A percentile compares a stretch with the other conserved stretches of the same genome.
phyloP scores from a whole-genome alignment of 2,888 invertebrate genomes.

The Cerastis rubricosa region DNA sequence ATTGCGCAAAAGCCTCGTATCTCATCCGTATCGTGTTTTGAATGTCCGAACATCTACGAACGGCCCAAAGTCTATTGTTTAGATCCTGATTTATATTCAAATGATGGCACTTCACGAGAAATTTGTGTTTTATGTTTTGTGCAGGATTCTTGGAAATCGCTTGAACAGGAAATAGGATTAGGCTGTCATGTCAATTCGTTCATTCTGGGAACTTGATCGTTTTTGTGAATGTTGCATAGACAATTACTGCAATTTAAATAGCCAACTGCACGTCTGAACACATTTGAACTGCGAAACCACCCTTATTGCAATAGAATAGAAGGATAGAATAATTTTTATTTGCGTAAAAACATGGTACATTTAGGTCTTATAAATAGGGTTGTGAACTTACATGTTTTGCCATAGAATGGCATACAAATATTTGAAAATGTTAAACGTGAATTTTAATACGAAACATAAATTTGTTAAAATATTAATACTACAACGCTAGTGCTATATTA shows the following conservation, averaged over 20 bases:
- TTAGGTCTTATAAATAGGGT: too few species aligned
- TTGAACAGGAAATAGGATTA: conserved; percentile 1
- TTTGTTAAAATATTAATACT: too few species aligned
- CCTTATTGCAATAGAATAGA: too few species aligned
- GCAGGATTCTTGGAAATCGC: conserved; percentile 13
- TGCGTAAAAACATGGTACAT: too few species aligned
- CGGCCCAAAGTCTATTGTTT: conserved; percentile 38
- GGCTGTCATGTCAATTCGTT: not conserved
- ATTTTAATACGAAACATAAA: too few species aligned
- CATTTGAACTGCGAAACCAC: not conserved
- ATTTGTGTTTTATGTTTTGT: conserved; percentile 15
- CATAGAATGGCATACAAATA: too few species aligned
- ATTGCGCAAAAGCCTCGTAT: conserved; percentile 33
- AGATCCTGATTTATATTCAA: conserved; percentile 48
- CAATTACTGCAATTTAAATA: not conserved
- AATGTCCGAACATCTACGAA: conserved; percentile 35
- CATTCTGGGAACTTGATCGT: not conserved
- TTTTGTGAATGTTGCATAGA: not conserved
- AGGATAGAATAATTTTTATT: too few species aligned
- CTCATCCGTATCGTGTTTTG: conserved; percentile 43
- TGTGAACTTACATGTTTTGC: too few species aligned
- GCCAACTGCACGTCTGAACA: not conserved
- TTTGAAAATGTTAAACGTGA: too few species aligned
- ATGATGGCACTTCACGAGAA: conserved; percentile 25
- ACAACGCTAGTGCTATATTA: too few species aligned